Evolutionary conservation across 2,797 vertebrate species (phyloP), one percentile per base, ranked within the genome.

Genomic region (Amazona ochrocephala): DNA sequence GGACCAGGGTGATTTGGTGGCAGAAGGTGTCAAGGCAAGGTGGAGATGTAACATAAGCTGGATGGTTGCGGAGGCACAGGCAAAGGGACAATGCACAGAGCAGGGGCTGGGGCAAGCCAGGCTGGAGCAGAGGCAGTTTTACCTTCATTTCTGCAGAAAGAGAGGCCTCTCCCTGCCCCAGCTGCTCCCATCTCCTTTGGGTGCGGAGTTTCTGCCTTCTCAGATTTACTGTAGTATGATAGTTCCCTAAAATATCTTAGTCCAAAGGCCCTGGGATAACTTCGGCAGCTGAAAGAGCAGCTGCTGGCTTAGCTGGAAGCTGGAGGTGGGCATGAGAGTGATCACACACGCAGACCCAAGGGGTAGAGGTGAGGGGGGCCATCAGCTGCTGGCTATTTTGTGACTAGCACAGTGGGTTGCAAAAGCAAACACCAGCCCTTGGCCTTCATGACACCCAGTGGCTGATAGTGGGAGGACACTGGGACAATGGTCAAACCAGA

Each of bases 241-340:
- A 71, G 75, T 34, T 39, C 86, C 92, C 86, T 83, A 87, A 96
- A 97, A 96, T 96, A 96, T 70, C 88, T 60, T 6, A 47, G 16
- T 64, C 56, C 93, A 74, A 76, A 90, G 80, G 90, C 67, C 23
- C 26, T 0, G 1, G 87, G 32, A 68, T 90, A 81, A 61, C 37
- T 95, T 41, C 79, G 73, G 48, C 93, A 93, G 94, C 92, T 95
- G 95, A 95, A 66, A 34, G 1, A 48, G 88, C 92, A 91, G 94
- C 88, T 95, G 93, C 75, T 90, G 84, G 78, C 92, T 89, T 87
- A 79, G 84, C 88, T 58, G 50, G 15, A 70, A 74, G 70, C 51
- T 66, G 70, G 47, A 84, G 20, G 42, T 14, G 65, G 68, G 70
- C 5, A 1, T 1, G 2, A 42, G 66, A 50, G 12, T 2, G 0